These are phyloP conservation scores for Machimus atricapillus DNA, from an alignment of 2,888 invertebrate species.

Conservation along the genomic window DNA sequence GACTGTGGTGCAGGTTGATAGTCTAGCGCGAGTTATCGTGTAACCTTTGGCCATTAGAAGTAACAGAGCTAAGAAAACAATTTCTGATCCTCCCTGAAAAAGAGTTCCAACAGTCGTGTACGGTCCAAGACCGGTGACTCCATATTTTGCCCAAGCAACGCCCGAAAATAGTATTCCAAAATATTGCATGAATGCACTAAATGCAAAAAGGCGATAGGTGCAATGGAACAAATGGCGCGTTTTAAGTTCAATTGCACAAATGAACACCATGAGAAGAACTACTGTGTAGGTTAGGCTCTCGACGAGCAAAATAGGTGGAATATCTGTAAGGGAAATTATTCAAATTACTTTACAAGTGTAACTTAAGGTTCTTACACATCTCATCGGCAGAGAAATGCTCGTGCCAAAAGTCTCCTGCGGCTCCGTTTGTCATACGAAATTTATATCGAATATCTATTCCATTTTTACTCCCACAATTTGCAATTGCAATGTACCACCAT, in stretches of 20 bases:
- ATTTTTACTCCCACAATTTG: slow-evolving; percentile 77
- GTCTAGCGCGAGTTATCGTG: slow-evolving; percentile 84
- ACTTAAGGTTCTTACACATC: slow-evolving; percentile 75
- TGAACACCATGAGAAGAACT: slow-evolving; percentile 73
- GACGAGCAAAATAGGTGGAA: slow-evolving; percentile 80
- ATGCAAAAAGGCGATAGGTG: slow-evolving; percentile 85
- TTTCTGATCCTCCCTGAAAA: slow-evolving; percentile 75
- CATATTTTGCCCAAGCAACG: slow-evolving; percentile 79
- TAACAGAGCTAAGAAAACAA: slow-evolving; percentile 77
- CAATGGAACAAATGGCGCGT: slow-evolving; percentile 83
- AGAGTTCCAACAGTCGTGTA: slow-evolving; percentile 63
- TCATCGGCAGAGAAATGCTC: slow-evolving; percentile 95
- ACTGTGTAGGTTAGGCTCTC: slow-evolving; percentile 77
- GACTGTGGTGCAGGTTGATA: slow-evolving; percentile 75
- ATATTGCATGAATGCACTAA: slow-evolving; percentile 75
- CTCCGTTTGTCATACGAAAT: slow-evolving; percentile 88
- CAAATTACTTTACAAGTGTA: neutral
- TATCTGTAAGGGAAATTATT: slow-evolving; percentile 69
- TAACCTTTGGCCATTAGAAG: slow-evolving; percentile 88
- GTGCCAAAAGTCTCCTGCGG: slow-evolving; percentile 80
- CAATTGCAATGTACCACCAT: slow-evolving; percentile 94
- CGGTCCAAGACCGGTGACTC: slow-evolving; percentile 73
- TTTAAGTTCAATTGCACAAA: slow-evolving; percentile 78
- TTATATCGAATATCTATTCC: slow-evolving; percentile 82
- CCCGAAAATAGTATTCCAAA: slow-evolving; percentile 73